Evolutionary conservation across 2,797 vertebrate genomes (phyloP), one percentile per base, ranked within the genome.

Genomic region (Bradypodion ventrale): DNA sequence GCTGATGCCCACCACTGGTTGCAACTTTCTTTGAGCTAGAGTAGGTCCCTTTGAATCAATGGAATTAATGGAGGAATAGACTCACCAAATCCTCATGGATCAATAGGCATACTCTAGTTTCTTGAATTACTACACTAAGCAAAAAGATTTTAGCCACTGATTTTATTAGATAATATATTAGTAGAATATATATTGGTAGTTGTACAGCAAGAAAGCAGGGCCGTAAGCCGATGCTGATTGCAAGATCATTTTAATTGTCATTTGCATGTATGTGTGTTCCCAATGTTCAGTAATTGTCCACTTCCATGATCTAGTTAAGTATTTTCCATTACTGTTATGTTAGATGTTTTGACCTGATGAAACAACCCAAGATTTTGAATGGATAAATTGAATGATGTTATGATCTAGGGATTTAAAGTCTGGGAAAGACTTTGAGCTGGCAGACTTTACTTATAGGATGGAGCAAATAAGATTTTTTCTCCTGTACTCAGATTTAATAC

Each of bases 381-480:
- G 40, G 12, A 29, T 78, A 19, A 1, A 49, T 4, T 49, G 49
- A 69, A 63, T 59, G 23, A 62, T 72, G 37, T 60, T 84, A 40
- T 62, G 29, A 62, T 90, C 85, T 87, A 49, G 66, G 85, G 75
- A 92, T 94, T 93, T 92, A 93, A 94, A 93, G 94, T 91, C n/a
- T 83, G 83, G 91, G 87, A 80, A 89, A 92, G 92, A 92, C 68
- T 88, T 74, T 89, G 88, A 93, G 89, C 94, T 90, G 92, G 91
- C 89, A 93, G 94, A 93, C 89, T 85, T 80, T n/a, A 94, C 83
- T 93, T 92, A 93, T 90, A 93, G 91, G 90, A 86, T 91, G 85
- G 89, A 94, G 93, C 89, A 93, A 94, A 96, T 91, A 95, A 93
- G 94, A 90, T 91, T 93, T 90, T 86, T 95, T 89, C 93, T 92